Evolutionary conservation across 2,113 vertebrate genomes (phyloP), one percentile per base, ranked within the genome.

Genomic region (Hymenochirus boettgeri): DNA sequence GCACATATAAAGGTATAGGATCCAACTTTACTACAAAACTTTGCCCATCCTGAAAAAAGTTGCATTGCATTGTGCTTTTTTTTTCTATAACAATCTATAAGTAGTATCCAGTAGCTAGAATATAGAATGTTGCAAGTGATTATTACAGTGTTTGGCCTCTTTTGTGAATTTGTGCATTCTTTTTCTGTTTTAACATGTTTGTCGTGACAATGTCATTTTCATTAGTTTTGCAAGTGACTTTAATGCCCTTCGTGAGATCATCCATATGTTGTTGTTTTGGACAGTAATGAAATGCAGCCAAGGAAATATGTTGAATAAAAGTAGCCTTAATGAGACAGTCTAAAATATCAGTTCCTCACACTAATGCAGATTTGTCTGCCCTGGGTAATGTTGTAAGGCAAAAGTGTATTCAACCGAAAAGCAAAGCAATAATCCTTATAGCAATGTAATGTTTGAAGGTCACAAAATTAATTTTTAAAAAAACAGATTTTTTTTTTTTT

Each of bases 391-490:
- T 69, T 69, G 47, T 60, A 48, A 69, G 59, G 47, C 24, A 53
- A 60, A 69, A 60, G 65, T 60, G 56, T 53, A 69, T 53, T 60
- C 65, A 60, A 53, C 56, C 56, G 48, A 7, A 60, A 12, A 51
- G 15, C 52, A 69, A 60, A 69, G 56, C 56, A 59, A 69, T 69
- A 69, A 69, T 69, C 65, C 65, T 60, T 53, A 60, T 69, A 53
- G 24, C 45, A 60, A 18, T 53, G 31, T 33, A 60, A 24, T 29
- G 29, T 42, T 60, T 69, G 65, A 69, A 69, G 65, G 57, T 69
- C 65, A 69, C 21, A 53, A n/a, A n/a, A n/a, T n/a, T 23, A 69
- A 24, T 53, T 18, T 26, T 69, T 31, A 23, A 35, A 25, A 45
- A 46, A 69, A 45, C 19, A 45, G 59, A 12, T 31, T 31, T 31